Base-by-base conservation (phyloP, 2,888 invertebrate species). In the Cheiracanthium punctorium region DNA sequence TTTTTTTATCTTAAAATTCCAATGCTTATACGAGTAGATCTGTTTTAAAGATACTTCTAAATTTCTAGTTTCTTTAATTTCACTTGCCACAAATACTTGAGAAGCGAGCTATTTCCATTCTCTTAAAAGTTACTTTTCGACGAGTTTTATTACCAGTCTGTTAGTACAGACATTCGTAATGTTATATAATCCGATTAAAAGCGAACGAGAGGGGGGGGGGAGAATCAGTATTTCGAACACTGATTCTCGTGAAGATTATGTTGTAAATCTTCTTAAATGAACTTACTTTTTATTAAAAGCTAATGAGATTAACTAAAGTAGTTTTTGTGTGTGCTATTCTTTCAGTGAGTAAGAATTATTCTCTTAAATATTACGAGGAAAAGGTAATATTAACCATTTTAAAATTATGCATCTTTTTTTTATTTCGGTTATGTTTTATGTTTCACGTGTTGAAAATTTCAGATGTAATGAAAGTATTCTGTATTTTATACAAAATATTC, bases 161-260 rank as follows among this genome's bases (percentile, higher is more conserved):
- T 58, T 24, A 17, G 58, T 58, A 58, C 1, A 24, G 24, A 24
- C 70, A 70, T 41, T 70, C 28, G 37, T 28, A 41, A 70, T 70
- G 37, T 70, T 24, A 70, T 37, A 1, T 70, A 70, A 70, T 70
- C 70, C 20, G 70, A 33, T 70, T 70, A 70, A 58, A 58, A 24
- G 5, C 20, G 24, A 24, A 20, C 4, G 17, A 58, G 24, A 58
- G 17, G 24, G 24, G 12, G 2, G 17, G 17, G 24, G 24, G 24
- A 24, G 24, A 58, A 58, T 24, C 24, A 7, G 24, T 24, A 58
- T 58, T 58, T 58, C 4, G 58, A 24, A 58, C 58, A 24, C 24
- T 17, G 5, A 58, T 58, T 58, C 58, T 58, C 24, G 58, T 5
- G 32, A 67, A 67, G 67, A 30, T 67, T 67, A 67, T 24, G 12